Evolutionary conservation across 2,113 vertebrate species (phyloP).

Genomic region (Epinephelus moara): DNA sequence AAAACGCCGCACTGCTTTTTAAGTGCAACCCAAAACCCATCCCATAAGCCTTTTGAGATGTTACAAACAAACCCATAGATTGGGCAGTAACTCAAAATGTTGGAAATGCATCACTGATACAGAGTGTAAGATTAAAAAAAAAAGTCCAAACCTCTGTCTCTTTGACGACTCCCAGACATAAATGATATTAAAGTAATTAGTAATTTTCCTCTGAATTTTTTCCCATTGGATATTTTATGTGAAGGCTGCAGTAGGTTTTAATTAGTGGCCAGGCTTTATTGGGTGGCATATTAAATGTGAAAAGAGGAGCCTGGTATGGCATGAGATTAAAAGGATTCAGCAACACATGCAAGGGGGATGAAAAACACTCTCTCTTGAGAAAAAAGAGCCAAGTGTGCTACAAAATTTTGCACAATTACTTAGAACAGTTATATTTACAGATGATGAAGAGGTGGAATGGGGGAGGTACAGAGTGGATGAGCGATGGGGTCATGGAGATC

Average conservation of each 20-base stretch:
- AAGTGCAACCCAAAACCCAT: slow-evolving; percentile 63
- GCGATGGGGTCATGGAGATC: slow-evolving; percentile 69
- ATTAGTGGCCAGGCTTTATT: slow-evolving; percentile 82
- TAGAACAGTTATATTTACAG: slow-evolving; percentile 25
- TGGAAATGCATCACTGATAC: slow-evolving; percentile 48
- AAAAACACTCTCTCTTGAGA: slow-evolving; percentile 67
- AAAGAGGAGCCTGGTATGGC: slow-evolving; percentile 73
- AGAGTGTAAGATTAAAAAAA: slow-evolving; percentile 17
- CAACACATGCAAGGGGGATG: slow-evolving; percentile 68
- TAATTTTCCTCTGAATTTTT: slow-evolving; percentile 67
- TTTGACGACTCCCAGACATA: slow-evolving; percentile 71
- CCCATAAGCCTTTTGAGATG: slow-evolving; percentile 52
- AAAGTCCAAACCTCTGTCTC: slow-evolving; percentile 46
- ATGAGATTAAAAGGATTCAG: slow-evolving; percentile 75
- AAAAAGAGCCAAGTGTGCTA: slow-evolving; percentile 32
- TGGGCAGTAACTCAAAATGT: slow-evolving; percentile 46
- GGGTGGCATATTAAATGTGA: slow-evolving; percentile 83
- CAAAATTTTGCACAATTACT: slow-evolving; percentile 70
- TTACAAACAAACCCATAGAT: slow-evolving; percentile 49
- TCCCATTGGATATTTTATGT: slow-evolving; percentile 69
- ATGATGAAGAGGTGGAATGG: slow-evolving; percentile 40
- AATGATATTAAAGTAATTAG: slow-evolving; percentile 78
- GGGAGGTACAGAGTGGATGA: slow-evolving; percentile 23
- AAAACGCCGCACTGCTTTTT: slow-evolving; percentile 45
- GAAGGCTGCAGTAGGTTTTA: slow-evolving; percentile 79